phyloP scores from a whole-genome alignment of 2,888 invertebrate genomes.

The Anoplius nigerrimus region DNA sequence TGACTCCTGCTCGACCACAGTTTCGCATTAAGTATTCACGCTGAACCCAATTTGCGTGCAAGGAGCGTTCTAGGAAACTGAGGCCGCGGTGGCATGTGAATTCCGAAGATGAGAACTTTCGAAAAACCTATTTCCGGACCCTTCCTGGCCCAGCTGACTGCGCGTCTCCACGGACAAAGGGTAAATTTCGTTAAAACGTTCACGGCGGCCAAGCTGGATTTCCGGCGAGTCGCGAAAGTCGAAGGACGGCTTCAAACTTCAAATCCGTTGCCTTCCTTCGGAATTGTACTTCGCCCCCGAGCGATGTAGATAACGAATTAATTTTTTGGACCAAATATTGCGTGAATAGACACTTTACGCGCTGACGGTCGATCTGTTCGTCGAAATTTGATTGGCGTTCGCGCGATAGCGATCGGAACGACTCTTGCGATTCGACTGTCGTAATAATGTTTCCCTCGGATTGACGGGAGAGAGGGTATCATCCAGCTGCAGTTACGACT shows the following conservation, averaged over 20 bases:
- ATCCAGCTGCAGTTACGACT: slow-evolving; percentile 46
- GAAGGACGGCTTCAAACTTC: too few relatives aligned
- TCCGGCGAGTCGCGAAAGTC: too few relatives aligned
- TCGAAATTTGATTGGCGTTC: background rate
- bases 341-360: background rate
- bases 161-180: slow-evolving; percentile 6
- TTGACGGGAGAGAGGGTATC: slow-evolving; percentile 18
- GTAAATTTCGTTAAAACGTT: slow-evolving; percentile 1
- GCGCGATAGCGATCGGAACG: background rate
- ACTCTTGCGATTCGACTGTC: slow-evolving; percentile 1
- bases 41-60: slow-evolving; percentile 71
- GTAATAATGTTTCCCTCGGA: slow-evolving; percentile 14
- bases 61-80: slow-evolving; percentile 66
- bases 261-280: too few relatives aligned
- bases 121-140: slow-evolving; percentile 24
- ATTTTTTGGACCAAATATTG: too few relatives aligned
- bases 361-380: background rate
- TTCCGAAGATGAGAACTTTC: slow-evolving; percentile 48
- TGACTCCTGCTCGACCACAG: slow-evolving; percentile 68
- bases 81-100: slow-evolving; percentile 52
- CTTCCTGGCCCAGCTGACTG: background rate
- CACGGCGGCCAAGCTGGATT: too few relatives aligned
- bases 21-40: slow-evolving; percentile 70
- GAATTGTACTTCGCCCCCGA: too few relatives aligned
- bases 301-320: too few relatives aligned